phyloP scores from a whole-genome alignment of 2,888 invertebrate genomes.

The Prenolepis imparis region DNA sequence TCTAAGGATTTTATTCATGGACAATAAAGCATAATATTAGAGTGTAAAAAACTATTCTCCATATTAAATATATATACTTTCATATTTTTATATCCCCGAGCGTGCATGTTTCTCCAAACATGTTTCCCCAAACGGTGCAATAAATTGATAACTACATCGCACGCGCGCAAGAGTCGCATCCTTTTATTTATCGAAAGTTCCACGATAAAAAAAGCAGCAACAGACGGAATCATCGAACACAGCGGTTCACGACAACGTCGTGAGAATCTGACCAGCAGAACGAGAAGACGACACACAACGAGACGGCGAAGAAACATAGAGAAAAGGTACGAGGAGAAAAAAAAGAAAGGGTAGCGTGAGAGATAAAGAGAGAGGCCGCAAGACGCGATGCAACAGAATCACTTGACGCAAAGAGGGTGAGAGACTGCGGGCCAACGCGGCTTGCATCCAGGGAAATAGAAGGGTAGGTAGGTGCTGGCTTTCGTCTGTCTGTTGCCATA shows the following conservation, averaged over 20 bases:
- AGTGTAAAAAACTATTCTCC: background rate
- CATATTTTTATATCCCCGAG: background rate
- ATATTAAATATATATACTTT: background rate
- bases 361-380: conserved; percentile 63
- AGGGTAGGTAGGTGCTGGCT: conserved; percentile 81
- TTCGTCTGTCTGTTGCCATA: conserved; percentile 84
- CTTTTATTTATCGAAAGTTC: conserved; percentile 30
- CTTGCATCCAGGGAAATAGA: conserved; percentile 78
- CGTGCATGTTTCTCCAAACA: background rate
- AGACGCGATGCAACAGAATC: conserved; percentile 78
- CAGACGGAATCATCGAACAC: conserved; percentile 35
- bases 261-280: conserved; percentile 60
- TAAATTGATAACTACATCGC: conserved; percentile 10
- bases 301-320: conserved; percentile 50
- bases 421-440: conserved; percentile 72
- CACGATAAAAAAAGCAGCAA: conserved; percentile 56
- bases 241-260: conserved; percentile 55
- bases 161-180: background rate
- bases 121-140: too few species aligned
- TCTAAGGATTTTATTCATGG: background rate
- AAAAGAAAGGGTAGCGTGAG: conserved; percentile 56
- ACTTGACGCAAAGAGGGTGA: conserved; percentile 79
- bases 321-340: conserved; percentile 60
- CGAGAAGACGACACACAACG: conserved; percentile 53
- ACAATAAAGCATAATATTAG: background rate